Evolutionary conservation across 53 echinoderm and acorn worm genomes (phyloP).

Genomic region (Paracentrotus lividus): DNA sequence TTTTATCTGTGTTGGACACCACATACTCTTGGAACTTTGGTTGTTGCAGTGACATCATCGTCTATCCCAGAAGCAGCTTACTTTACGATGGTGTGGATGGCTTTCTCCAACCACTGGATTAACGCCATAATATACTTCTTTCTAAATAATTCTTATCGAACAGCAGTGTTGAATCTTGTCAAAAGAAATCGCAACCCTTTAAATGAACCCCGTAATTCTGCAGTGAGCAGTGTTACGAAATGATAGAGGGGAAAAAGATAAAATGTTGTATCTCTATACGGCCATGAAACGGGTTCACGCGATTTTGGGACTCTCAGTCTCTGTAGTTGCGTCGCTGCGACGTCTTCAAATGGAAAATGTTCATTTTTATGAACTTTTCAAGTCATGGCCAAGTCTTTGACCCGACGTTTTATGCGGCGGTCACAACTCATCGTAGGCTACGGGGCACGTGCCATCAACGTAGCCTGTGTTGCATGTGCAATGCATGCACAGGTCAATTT

Average conservation of each 20-base stretch:
- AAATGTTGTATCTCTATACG: too few species aligned
- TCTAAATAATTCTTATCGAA: slow-evolving; percentile 49
- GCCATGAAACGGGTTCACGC: too few species aligned
- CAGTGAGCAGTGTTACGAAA: background rate
- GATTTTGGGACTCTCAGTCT: too few species aligned
- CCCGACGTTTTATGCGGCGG: too few species aligned
- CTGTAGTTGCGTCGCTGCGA: too few species aligned
- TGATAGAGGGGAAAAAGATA: background rate
- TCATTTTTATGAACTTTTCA: too few species aligned
- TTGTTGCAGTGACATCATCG: slow-evolving; percentile 23
- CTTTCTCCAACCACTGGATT: slow-evolving; percentile 64
- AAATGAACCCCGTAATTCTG: background rate
- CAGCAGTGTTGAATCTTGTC: slow-evolving; percentile 31
- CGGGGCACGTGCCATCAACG: too few species aligned
- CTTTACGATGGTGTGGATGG: slow-evolving; percentile 62
- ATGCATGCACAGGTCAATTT: too few species aligned
- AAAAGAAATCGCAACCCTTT: slow-evolving; percentile 34
- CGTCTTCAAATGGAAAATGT: too few species aligned
- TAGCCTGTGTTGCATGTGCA: too few species aligned
- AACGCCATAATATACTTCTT: slow-evolving; percentile 67
- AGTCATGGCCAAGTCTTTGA: too few species aligned
- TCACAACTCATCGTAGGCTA: too few species aligned
- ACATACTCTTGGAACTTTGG: slow-evolving; percentile 40
- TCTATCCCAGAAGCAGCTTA: slow-evolving; percentile 61
- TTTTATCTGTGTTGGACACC: slow-evolving; percentile 67